phyloP scores from a whole-genome alignment of 2,113 vertebrate species.

The Salvelinus alpinus region DNA sequence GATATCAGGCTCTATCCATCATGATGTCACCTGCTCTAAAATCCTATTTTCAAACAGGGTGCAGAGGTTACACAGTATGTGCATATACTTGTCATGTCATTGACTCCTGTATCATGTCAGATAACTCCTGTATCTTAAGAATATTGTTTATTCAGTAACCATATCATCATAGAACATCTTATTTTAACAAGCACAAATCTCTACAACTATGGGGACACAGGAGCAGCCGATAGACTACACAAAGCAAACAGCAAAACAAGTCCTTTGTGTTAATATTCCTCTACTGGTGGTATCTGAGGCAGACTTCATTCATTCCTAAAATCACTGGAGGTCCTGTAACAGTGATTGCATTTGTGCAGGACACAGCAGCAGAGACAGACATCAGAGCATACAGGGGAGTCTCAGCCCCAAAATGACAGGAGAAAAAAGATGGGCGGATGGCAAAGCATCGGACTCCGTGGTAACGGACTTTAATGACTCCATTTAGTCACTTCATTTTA shows the following conservation, averaged over 20 bases:
- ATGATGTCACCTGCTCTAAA: not conserved
- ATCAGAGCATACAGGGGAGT: not conserved
- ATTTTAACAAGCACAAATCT: not conserved
- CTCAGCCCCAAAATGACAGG: not conserved
- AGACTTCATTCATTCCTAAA: too few relatives aligned
- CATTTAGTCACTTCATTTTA: slow-evolving; percentile 61
- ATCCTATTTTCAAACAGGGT: not conserved
- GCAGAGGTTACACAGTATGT: too few relatives aligned
- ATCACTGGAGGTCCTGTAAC: too few relatives aligned
- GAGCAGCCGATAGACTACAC: not conserved
- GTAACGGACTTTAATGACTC: slow-evolving; percentile 63
- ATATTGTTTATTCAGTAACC: too few relatives aligned
- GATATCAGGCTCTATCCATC: not conserved
- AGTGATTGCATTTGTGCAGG: not conserved
- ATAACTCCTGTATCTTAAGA: too few relatives aligned
- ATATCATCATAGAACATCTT: too few relatives aligned
- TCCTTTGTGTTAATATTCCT: too few relatives aligned
- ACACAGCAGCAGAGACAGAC: not conserved
- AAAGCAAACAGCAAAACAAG: too few relatives aligned
- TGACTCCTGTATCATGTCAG: too few relatives aligned
- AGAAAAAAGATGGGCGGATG: slow-evolving; percentile 7
- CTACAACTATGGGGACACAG: not conserved
- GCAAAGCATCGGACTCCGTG: slow-evolving; percentile 21
- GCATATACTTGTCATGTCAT: not conserved
- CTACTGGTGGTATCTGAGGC: too few relatives aligned